A percentile compares a stretch with the other conserved stretches of the same genome.
phyloP scores from a whole-genome alignment of 2,113 vertebrate species.

The Heliornis fulica region DNA sequence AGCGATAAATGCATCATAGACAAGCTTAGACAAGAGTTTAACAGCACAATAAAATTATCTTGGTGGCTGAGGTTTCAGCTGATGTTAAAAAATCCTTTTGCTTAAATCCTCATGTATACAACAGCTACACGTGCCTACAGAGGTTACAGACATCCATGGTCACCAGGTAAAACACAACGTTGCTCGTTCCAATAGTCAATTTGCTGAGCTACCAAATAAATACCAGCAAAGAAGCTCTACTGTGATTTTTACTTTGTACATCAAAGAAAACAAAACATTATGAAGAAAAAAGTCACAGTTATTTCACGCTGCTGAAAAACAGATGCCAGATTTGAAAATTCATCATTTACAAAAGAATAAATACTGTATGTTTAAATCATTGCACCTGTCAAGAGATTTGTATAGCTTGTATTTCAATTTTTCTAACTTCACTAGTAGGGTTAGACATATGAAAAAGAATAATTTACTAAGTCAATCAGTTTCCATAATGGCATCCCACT shows the following conservation, averaged over 20 bases:
- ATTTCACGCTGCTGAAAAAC: constrained; percentile 58
- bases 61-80: constrained; percentile 5
- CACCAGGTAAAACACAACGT: neutral
- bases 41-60: constrained; percentile 59
- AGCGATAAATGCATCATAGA: constrained; percentile 63
- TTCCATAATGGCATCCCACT: constrained; percentile 67
- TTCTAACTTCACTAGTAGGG: constrained; percentile 45
- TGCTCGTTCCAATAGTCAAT: neutral
- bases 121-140: neutral
- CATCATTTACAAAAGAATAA: constrained; percentile 64
- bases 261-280: constrained; percentile 62
- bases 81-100: constrained; percentile 5
- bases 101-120: constrained; percentile 31
- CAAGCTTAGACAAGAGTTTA: constrained; percentile 62
- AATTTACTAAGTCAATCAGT: constrained; percentile 67
- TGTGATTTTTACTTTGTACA: constrained; percentile 42
- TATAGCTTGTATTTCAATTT: constrained; percentile 61
- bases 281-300: constrained; percentile 62
- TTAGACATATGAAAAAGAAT: constrained; percentile 59
- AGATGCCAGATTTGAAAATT: constrained; percentile 63
- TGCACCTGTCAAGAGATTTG: constrained; percentile 69
- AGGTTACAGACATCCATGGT: neutral
- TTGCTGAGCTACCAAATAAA: neutral
- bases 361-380: constrained; percentile 65
- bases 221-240: constrained; percentile 1